Evolutionary conservation across 2,797 vertebrate species (phyloP), one percentile per base, ranked within the genome.

Genomic region (Botia almorhae): DNA sequence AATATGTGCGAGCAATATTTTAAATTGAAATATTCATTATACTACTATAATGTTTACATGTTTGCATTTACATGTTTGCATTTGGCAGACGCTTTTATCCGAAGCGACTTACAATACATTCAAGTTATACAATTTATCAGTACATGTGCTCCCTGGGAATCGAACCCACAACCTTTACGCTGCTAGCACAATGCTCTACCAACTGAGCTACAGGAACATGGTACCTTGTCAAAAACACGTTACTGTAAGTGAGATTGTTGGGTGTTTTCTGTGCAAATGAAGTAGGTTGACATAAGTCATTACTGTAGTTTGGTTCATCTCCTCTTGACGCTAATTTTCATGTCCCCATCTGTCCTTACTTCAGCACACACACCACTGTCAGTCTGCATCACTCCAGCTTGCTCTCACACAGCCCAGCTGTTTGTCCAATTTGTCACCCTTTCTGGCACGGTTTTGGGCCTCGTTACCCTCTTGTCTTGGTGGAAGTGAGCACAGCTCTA

Each of bases 391-490:
- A 17, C 14, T 29, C 65, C n/a, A 29, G 58, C 46, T 43, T 21
- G 46, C 46, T 67, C 61, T 69, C 68, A 58, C 26, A 26, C 61
- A 69, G 53, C n/a, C 60, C 74, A 81, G 72, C 55, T 79, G 78
- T 78, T 70, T 81, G 78, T 71, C 71, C 71, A 81, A 80, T 83
- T 83, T 80, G 72, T 80, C 76, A 75, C 68, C 60, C 74, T 76
- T 58, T 76, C 72, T 83, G 67, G 33, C 76, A 76, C 33, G 69
- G 77, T 70, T 79, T 78, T 70, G 72, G 71, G 50, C 63, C 56
- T 69, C 12, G 69, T 64, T 74, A 78, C 76, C 67, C 67, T 74
- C 71, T 48, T 3, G 39, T 75, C 71, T 70, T 48, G 65, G 71
- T 64, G 71, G 36, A 79, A 63, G 16, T 83, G 56, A 64, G 50